phyloP scores from a whole-genome alignment of 2,113 vertebrate species.

The Hemichromis elongatus region DNA sequence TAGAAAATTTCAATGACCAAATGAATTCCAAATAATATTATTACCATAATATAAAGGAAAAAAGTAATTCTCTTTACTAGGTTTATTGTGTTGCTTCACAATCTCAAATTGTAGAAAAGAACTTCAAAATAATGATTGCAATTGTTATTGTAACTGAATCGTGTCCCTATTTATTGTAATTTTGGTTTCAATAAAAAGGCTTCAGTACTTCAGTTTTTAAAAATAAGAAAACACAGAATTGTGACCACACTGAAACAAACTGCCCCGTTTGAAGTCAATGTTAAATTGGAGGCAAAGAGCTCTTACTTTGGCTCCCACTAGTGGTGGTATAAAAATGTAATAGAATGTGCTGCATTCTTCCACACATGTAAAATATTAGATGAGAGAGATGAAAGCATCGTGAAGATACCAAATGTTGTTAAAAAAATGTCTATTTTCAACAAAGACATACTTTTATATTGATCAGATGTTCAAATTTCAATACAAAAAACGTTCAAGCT shows the following conservation, averaged over 20 bases:
- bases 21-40: not conserved
- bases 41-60: not conserved
- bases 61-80: too few species aligned
- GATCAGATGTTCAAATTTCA: not conserved
- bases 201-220: not conserved
- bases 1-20: not conserved
- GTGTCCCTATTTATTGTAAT: not conserved
- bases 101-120: not conserved
- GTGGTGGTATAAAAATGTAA: not conserved
- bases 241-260: not conserved
- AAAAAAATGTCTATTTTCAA: not conserved
- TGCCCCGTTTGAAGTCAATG: not conserved
- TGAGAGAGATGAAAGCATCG: not conserved
- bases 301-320: not conserved
- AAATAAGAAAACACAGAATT: not conserved
- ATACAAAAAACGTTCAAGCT: not conserved
- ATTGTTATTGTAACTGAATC: not conserved
- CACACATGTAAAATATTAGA: not conserved
- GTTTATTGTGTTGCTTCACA: not conserved
- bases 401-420: not conserved
- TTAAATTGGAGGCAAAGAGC: not conserved
- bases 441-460: not conserved
- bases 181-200: not conserved
- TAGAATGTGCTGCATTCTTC: not conserved
- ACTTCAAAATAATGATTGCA: not conserved